phyloP scores from a whole-genome alignment of 2,113 vertebrate species.

The Acrocephalus arundinaceus region DNA sequence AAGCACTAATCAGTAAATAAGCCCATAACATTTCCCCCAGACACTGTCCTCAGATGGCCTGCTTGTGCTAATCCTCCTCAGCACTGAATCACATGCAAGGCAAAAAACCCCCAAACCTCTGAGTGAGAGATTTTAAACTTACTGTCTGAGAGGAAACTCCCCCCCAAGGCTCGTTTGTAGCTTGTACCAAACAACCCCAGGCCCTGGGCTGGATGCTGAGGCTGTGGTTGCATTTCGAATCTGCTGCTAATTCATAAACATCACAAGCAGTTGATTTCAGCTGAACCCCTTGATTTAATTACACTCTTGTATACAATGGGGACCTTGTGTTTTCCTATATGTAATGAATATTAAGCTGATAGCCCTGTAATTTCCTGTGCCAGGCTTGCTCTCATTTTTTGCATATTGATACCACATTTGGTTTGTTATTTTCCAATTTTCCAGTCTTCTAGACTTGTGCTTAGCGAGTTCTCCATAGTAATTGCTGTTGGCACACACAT shows the following conservation, averaged over 20 bases:
- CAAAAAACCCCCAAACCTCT: neutral
- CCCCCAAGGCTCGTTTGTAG: neutral
- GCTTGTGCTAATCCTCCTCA: neutral
- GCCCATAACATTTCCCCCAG: neutral
- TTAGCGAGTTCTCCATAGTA: constrained; percentile 63
- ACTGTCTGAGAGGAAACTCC: neutral
- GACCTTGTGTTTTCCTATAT: constrained; percentile 50
- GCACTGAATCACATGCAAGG: neutral
- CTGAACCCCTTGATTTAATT: constrained; percentile 74
- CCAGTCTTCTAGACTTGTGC: constrained; percentile 66
- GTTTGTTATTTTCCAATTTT: constrained; percentile 73
- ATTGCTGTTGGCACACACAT: constrained; percentile 57
- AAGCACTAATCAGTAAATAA: neutral
- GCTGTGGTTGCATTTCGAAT: neutral
- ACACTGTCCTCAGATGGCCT: constrained; percentile 25
- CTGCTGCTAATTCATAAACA: constrained; percentile 42
- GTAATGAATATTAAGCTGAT: constrained; percentile 69
- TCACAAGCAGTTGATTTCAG: constrained; percentile 59
- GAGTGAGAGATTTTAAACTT: neutral
- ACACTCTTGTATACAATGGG: constrained; percentile 51
- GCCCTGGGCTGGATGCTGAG: neutral
- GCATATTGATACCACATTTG: constrained; percentile 69
- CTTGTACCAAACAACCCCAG: neutral
- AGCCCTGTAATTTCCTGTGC: constrained; percentile 69
- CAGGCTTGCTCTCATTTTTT: constrained; percentile 58